A percentile compares a stretch with the other conserved stretches of the same genome.
Evolutionary conservation across 2,113 vertebrate species (phyloP).

Genomic region (Fulica atra): DNA sequence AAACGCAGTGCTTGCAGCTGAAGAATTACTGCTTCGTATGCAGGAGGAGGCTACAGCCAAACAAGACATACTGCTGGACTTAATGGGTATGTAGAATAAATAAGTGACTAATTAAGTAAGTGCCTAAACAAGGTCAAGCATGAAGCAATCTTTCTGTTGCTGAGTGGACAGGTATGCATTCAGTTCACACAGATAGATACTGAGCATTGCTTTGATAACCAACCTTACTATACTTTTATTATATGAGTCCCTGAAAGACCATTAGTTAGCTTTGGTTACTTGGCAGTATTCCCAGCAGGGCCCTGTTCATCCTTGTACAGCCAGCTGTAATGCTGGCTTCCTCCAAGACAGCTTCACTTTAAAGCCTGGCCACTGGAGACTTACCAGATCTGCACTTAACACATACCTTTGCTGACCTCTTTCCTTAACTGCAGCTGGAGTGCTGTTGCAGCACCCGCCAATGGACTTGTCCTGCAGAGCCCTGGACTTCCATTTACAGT

Average conservation of each 20-base stretch:
- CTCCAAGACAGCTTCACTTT: neutral
- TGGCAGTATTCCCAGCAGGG: neutral
- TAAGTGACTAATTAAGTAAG: neutral
- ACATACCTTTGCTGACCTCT: neutral
- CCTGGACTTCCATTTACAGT: neutral
- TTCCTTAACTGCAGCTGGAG: neutral
- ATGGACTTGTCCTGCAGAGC: neutral
- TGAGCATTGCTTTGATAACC: neutral
- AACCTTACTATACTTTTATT: neutral
- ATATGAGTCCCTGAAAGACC: neutral
- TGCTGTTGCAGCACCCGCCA: neutral
- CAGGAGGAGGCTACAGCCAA: conserved; percentile 64
- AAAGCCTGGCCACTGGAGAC: neutral
- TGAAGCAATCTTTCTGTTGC: neutral
- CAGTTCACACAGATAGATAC: neutral
- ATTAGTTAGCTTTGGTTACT: neutral
- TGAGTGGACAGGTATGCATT: neutral
- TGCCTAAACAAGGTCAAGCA: neutral
- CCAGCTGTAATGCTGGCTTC: neutral
- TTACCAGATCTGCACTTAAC: neutral
- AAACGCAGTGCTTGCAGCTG: conserved; percentile 63
- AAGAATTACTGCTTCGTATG: conserved; percentile 77
- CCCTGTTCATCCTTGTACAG: neutral
- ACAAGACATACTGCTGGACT: conserved; percentile 54
- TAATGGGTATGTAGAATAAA: conserved; percentile 64